Base-by-base conservation (phyloP, 2,113 vertebrate genomes). In the Greenwoodochromis staneri region DNA sequence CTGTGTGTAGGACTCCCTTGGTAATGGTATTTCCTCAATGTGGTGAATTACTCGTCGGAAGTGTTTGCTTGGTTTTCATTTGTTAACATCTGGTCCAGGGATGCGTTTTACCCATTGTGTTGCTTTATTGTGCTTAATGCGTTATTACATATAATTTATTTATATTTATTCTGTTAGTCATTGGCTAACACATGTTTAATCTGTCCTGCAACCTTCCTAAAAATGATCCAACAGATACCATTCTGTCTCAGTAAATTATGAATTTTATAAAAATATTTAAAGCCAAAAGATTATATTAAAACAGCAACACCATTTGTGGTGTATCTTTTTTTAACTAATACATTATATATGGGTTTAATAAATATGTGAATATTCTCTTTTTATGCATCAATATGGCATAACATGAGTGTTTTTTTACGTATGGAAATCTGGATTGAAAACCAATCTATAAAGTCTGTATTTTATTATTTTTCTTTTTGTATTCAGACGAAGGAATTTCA, bases 71-170 rank as follows among this genome's bases (percentile, higher is more conserved):
- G 61, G 47, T 89, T 90, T 90, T 87, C 81, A 73, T 82, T 47
- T 57, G 86, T 82, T 91, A 87, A 90, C 92, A 95, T 93, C 85
- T 87, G 92, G 89, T 80, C 85, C 71, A 61, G 71, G 81, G 9
- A 55, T 71, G 42, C 36, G 45, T 85, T 89, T 66, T 57, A 49
- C 27, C 19, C 11, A 12, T 42, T 45, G 10, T 38, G 59, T 57
- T 82, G 14, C 21, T 45, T 61, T n/a, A 36, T 1, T 81, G 80
- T 21, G 9, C 21, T 27, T 45, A 73, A 54, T 38, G 36, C 2
- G 1, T 38, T 38, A 16, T 55, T 40, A 24, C 31, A n/a, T 12
- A 2, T 1, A 55, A 36, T 24, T 80, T 36, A 21, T 53, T 9
- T 21, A 53, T 24, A 76, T 47, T 47, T 76, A 17, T 29, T 47